These are phyloP conservation scores for Drosophila algonquin DNA, from an alignment of 2,888 invertebrate genomes.

Conservation along the genomic window DNA sequence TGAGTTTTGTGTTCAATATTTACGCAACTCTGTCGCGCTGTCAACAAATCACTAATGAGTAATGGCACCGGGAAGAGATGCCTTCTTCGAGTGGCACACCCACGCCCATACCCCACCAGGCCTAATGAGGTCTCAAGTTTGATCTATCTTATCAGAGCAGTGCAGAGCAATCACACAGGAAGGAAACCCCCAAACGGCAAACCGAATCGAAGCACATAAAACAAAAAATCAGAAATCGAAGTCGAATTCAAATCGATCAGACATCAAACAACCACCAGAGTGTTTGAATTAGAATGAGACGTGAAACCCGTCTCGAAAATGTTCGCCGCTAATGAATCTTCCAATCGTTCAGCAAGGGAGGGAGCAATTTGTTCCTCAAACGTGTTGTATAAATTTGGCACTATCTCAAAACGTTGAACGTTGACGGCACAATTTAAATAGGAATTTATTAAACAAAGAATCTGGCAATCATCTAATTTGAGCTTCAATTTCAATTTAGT, in stretches of 20 bases:
- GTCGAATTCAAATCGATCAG: not conserved
- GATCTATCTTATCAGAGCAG: conserved; percentile 30
- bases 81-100: conserved; percentile 5
- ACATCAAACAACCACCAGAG: not conserved
- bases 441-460: conserved; percentile 30
- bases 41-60: conserved; percentile 26
- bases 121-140: conserved; percentile 12
- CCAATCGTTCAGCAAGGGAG: not conserved
- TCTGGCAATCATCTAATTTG: conserved; percentile 29
- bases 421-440: conserved; percentile 36
- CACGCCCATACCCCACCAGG: not conserved
- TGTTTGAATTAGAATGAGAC: not conserved
- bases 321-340: not conserved
- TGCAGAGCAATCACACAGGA: conserved; percentile 6
- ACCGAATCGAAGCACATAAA: not conserved
- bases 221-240: not conserved
- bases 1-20: conserved; percentile 27
- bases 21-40: conserved; percentile 28
- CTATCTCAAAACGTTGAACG: conserved; percentile 36
- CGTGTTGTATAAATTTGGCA: conserved; percentile 25
- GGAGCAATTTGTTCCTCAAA: conserved; percentile 24
- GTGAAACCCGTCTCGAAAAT: not conserved
- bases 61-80: not conserved
- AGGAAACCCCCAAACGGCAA: not conserved
- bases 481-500: conserved; percentile 23